These are phyloP conservation scores for Microcebus tavaratra DNA, from an alignment of 2,113 vertebrate species.

Conservation along the genomic window DNA sequence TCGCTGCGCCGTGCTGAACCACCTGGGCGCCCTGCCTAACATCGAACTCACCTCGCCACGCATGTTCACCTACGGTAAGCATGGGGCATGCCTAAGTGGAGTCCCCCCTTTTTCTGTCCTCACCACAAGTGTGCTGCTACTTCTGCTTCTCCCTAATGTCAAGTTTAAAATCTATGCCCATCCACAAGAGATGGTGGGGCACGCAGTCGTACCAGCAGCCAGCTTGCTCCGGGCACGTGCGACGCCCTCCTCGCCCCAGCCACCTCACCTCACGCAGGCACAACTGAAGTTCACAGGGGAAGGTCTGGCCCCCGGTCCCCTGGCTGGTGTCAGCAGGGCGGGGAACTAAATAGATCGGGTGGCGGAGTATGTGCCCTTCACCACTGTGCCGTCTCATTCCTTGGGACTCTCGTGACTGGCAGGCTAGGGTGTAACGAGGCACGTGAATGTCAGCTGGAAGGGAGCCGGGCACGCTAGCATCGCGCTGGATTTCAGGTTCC, in stretches of 20 bases:
- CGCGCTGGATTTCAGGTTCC: not conserved
- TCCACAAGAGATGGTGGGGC: not conserved
- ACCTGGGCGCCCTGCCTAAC: constrained; percentile 95
- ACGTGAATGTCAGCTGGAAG: not conserved
- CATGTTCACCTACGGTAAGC: constrained; percentile 98
- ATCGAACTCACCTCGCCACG: constrained; percentile 98
- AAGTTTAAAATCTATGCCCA: not conserved
- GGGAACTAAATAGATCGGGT: not conserved
- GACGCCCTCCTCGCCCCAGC: not conserved
- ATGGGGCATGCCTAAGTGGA: not conserved
- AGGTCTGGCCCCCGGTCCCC: not conserved
- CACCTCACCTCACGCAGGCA: not conserved
- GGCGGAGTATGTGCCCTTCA: not conserved
- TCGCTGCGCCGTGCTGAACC: constrained; percentile 97
- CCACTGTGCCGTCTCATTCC: not conserved
- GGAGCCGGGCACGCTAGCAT: not conserved
- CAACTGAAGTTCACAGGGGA: not conserved
- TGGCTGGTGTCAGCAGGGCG: not conserved
- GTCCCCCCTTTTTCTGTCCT: not conserved
- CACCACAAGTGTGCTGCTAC: accelerated
- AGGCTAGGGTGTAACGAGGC: not conserved
- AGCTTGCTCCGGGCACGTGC: not conserved
- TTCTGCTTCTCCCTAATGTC: not conserved
- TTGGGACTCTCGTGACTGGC: not conserved
- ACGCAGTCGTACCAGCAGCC: not conserved